Evolutionary conservation across 2,797 vertebrate species (phyloP).

Genomic region (Chaetodon trifasciatus): DNA sequence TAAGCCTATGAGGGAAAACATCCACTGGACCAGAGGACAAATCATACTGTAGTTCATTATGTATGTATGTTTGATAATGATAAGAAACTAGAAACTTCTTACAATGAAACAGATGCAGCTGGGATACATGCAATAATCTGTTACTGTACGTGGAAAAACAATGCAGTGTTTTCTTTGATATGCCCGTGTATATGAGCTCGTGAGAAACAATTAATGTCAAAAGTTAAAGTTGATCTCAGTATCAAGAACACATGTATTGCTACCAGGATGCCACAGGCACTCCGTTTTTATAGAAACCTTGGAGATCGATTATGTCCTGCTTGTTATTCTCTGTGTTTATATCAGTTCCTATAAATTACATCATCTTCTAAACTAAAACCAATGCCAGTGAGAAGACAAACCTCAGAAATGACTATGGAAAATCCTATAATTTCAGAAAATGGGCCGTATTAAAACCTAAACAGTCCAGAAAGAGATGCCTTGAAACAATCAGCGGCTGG

Average conservation of each 20-base stretch:
- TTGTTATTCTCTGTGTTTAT: conserved; percentile 31
- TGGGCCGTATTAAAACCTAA: conserved; percentile 13
- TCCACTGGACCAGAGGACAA: neutral
- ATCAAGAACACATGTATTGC: conserved; percentile 30
- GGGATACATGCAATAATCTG: neutral
- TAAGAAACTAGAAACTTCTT: neutral
- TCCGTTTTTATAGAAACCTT: conserved; percentile 21
- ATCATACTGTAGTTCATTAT: neutral
- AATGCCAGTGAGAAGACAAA: conserved; percentile 23
- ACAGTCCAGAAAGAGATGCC: conserved; percentile 30
- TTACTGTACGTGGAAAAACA: neutral
- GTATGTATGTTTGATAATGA: neutral
- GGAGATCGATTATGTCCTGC: neutral
- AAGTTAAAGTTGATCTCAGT: conserved; percentile 5
- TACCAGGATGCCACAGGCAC: neutral
- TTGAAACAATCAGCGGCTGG: conserved; percentile 38
- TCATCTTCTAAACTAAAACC: conserved; percentile 37
- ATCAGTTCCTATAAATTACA: conserved; percentile 11
- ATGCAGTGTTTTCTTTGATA: conserved; percentile 3
- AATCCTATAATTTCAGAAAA: conserved; percentile 34
- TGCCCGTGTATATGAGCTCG: neutral
- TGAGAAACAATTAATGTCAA: neutral
- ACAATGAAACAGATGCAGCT: conserved; percentile 4
- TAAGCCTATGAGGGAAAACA: neutral
- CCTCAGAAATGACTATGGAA: conserved; percentile 11